Percentiles rank a stretch among this genome's conserved stretches.
phyloP scores from a whole-genome alignment of 1,140 invertebrate species.

The Leptopilina boulardi region DNA sequence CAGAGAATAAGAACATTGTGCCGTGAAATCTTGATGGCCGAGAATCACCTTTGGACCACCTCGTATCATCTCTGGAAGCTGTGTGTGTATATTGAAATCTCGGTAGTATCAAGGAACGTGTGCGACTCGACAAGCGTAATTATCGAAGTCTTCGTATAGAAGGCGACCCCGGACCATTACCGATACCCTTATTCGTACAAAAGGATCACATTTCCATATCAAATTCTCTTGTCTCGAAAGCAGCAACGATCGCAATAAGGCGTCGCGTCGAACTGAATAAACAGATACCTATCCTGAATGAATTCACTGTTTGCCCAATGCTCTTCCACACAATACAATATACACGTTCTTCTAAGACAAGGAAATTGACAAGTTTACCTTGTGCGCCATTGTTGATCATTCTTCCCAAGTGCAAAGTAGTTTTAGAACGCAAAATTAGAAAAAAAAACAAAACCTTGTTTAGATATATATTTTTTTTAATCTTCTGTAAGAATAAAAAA shows the following conservation, averaged over 20 bases:
- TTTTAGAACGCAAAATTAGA: no score
- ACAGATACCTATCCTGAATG: constrained; percentile 15
- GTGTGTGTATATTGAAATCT: background rate
- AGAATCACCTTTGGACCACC: constrained; percentile 36
- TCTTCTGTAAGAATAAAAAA: no score
- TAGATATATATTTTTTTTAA: no score
- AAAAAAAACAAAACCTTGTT: no score
- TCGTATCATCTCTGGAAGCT: constrained; percentile 3
- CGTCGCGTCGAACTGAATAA: constrained; percentile 14
- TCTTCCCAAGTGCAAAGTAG: no score
- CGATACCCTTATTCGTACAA: constrained; percentile 51
- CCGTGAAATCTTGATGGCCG: constrained; percentile 44
- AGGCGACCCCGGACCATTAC: constrained; percentile 48
- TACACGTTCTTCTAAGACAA: background rate
- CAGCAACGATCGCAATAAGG: background rate
- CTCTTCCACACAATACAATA: background rate
- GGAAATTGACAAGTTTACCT: background rate
- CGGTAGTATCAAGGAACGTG: constrained; percentile 18
- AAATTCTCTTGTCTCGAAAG: constrained; percentile 36
- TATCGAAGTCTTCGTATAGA: constrained; percentile 50
- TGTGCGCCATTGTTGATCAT: background rate
- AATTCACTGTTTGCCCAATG: background rate
- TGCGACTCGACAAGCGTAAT: constrained; percentile 49
- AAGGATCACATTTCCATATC: constrained; percentile 51
- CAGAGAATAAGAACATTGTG: background rate